Evolutionary conservation across 2,113 vertebrate species (phyloP).

Genomic region (Oophaga pumilio): DNA sequence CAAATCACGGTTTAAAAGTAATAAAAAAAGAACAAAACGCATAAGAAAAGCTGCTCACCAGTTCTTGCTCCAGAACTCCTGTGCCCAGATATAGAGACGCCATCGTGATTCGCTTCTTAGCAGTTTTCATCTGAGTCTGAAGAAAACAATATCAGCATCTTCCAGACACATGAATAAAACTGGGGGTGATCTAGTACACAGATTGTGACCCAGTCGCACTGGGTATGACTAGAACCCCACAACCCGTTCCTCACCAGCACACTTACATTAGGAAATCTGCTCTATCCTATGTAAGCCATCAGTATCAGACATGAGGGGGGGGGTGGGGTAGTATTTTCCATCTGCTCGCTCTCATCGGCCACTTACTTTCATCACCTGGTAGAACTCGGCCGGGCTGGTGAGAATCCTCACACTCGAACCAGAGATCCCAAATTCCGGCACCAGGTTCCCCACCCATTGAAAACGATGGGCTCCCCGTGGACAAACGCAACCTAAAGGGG

Average conservation of each 20-base stretch:
- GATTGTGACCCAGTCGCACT: not conserved
- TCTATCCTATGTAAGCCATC: not conserved
- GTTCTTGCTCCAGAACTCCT: slow-evolving; percentile 88
- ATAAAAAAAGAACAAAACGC: not conserved
- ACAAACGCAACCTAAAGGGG: slow-evolving; percentile 71
- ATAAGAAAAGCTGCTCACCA: slow-evolving; percentile 75
- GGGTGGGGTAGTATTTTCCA: not conserved
- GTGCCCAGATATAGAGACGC: slow-evolving; percentile 94
- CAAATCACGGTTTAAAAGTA: not conserved
- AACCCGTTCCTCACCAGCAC: not conserved
- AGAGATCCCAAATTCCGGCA: slow-evolving; percentile 87
- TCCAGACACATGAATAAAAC: not conserved
- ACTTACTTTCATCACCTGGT: slow-evolving; percentile 89
- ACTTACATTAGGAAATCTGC: not conserved
- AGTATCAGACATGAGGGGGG: not conserved
- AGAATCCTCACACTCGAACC: slow-evolving; percentile 83
- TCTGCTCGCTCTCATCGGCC: not conserved
- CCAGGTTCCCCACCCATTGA: slow-evolving; percentile 89
- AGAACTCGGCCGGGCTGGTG: slow-evolving; percentile 87
- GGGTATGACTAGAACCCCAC: not conserved
- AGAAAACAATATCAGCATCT: not conserved
- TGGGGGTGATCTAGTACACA: no score
- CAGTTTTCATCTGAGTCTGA: slow-evolving; percentile 84
- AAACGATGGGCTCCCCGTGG: slow-evolving; percentile 78
- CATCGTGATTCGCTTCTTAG: slow-evolving; percentile 90